Evolutionary conservation across 1,140 invertebrate genomes (phyloP).

Genomic region (Drosophila athabasca): DNA sequence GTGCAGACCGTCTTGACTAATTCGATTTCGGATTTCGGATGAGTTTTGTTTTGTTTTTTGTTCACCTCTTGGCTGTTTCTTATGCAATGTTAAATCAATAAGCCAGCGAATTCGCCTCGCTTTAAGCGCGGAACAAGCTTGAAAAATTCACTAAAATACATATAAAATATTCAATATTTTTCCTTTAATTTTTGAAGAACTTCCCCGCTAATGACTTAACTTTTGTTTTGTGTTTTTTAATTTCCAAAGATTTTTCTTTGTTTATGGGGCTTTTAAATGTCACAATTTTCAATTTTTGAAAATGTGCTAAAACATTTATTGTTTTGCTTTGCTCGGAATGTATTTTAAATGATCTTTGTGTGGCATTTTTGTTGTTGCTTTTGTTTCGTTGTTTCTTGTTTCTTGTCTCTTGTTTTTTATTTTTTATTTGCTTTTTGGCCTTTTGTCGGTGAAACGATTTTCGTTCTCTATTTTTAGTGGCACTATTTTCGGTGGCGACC

Average conservation of each 20-base stretch:
- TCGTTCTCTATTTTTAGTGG: slow-evolving; percentile 55
- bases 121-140: slow-evolving; percentile 6
- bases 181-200: too few species aligned
- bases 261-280: slow-evolving; percentile 49
- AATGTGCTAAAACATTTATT: slow-evolving; percentile 50
- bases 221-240: neutral
- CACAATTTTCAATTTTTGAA: slow-evolving; percentile 35
- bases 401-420: slow-evolving; percentile 14
- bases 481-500: slow-evolving; percentile 50
- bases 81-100: slow-evolving; percentile 78
- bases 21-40: slow-evolving; percentile 52
- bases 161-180: too few species aligned
- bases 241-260: slow-evolving; percentile 14
- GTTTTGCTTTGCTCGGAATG: slow-evolving; percentile 3
- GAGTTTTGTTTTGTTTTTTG: slow-evolving; percentile 16
- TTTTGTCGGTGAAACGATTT: slow-evolving; percentile 38
- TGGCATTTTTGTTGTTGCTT: slow-evolving; percentile 8
- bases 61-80: slow-evolving; percentile 19
- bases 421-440: slow-evolving; percentile 33
- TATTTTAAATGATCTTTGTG: slow-evolving; percentile 18
- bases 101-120: slow-evolving; percentile 31
- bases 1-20: slow-evolving; percentile 30
- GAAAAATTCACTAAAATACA: slow-evolving; percentile 16
- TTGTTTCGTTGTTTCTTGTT: neutral
- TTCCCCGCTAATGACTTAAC: too few species aligned